Conservation (phyloP, 2,888 invertebrate species). For the Aleiodes alternator region DNA sequence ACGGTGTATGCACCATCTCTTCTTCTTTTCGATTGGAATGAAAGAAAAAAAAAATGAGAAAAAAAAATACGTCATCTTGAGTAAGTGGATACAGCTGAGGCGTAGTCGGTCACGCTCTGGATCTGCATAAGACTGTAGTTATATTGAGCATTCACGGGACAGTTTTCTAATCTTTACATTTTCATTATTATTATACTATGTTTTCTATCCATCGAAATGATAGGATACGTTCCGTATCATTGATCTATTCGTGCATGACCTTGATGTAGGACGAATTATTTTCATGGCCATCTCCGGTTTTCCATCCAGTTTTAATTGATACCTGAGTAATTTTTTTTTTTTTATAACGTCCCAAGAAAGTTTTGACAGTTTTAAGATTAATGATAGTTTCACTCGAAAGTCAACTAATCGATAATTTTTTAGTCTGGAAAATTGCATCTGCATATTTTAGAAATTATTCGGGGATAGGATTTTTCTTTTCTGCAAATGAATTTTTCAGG, state of each 20-base stretch:
- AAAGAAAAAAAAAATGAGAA: constrained; percentile 15
- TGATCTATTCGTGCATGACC: neutral
- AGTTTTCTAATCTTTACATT: constrained; percentile 48
- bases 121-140: constrained; percentile 37
- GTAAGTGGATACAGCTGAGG: constrained; percentile 25
- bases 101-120: constrained; percentile 54
- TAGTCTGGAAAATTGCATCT: neutral
- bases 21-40: too few relatives aligned
- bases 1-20: constrained; percentile 21
- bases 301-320: neutral
- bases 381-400: constrained; percentile 5
- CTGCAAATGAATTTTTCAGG: too few relatives aligned
- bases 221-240: constrained; percentile 1
- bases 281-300: neutral
- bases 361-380: neutral
- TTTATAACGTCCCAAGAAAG: neutral
- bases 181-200: neutral
- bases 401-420: constrained; percentile 2
- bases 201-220: constrained; percentile 1
- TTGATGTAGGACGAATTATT: too few relatives aligned
- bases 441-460: neutral
- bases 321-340: neutral
- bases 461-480: too few relatives aligned
- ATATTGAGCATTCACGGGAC: constrained; percentile 42
- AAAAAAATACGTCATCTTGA: constrained; percentile 42